phyloP scores from a whole-genome alignment of 2,888 invertebrate genomes.

The Coenonympha arcania region DNA sequence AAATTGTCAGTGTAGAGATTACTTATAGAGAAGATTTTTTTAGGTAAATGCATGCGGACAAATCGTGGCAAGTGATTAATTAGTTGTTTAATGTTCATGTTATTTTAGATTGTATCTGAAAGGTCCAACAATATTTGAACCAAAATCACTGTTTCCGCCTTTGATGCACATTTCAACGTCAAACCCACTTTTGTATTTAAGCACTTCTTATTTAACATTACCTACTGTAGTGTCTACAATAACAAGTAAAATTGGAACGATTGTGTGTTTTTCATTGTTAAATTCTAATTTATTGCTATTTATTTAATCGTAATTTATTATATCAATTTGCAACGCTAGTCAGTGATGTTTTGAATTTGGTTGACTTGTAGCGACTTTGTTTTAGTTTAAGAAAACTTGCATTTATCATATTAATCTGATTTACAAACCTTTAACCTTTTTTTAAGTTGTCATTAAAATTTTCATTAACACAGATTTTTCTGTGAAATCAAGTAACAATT shows the following conservation, averaged over 20 bases:
- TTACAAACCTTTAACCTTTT: neutral
- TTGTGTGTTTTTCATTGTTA: conserved; percentile 35
- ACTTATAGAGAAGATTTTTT: neutral
- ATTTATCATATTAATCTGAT: neutral
- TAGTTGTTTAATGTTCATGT: conserved; percentile 74
- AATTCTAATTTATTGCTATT: conserved; percentile 49
- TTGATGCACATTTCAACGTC: conserved; percentile 52
- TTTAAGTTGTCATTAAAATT: too few species aligned
- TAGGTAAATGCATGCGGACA: conserved; percentile 34
- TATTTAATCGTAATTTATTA: conserved; percentile 50
- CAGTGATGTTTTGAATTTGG: conserved; percentile 58
- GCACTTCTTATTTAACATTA: conserved; percentile 29
- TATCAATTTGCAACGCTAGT: conserved; percentile 60
- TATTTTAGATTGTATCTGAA: conserved; percentile 67
- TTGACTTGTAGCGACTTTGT: conserved; percentile 39
- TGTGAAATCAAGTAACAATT: too few species aligned
- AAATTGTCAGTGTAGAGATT: neutral
- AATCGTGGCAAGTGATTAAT: conserved; percentile 56
- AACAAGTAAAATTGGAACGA: conserved; percentile 23
- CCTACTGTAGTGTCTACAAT: conserved; percentile 26
- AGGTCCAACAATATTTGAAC: conserved; percentile 50
- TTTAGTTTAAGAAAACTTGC: neutral
- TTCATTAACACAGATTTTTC: too few species aligned
- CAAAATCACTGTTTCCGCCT: conserved; percentile 58
- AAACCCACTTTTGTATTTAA: conserved; percentile 42